These are phyloP conservation scores for Agonopterix heracliana DNA, from an alignment of 2,888 invertebrate species.

Conservation along the genomic window DNA sequence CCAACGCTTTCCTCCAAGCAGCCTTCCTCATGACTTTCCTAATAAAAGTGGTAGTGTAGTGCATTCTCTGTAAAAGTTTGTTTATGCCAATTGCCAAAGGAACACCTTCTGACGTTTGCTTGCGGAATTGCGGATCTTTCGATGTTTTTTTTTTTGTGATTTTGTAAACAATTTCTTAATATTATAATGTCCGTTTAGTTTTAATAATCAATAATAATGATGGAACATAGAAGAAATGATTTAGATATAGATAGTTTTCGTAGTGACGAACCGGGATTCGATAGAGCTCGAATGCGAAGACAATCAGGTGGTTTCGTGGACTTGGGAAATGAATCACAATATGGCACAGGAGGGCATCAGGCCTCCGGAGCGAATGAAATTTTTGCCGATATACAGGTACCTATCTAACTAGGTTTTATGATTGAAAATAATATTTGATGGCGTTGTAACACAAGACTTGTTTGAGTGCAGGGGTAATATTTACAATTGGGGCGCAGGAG, in stretches of 20 bases:
- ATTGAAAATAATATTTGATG: background rate
- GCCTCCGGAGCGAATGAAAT: constrained; percentile 92
- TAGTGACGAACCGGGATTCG: constrained; percentile 63
- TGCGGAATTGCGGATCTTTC: too few relatives aligned
- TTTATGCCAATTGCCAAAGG: too few relatives aligned
- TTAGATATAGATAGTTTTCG: constrained; percentile 63
- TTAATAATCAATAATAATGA: constrained; percentile 24
- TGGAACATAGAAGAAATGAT: constrained; percentile 59
- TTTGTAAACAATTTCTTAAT: background rate
- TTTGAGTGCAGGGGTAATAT: too few relatives aligned
- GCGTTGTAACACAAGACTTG: too few relatives aligned
- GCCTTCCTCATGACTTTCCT: too few relatives aligned
- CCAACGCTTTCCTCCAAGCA: too few relatives aligned
- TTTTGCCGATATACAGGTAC: constrained; percentile 92
- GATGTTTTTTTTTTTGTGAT: too few relatives aligned
- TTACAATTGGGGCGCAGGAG: too few relatives aligned
- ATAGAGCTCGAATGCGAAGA: constrained; percentile 73
- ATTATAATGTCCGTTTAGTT: background rate
- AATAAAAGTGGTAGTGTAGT: too few relatives aligned
- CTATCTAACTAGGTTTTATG: too few relatives aligned
- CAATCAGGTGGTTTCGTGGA: constrained; percentile 86
- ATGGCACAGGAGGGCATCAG: constrained; percentile 88
- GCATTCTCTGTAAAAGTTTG: too few relatives aligned
- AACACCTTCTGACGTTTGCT: too few relatives aligned
- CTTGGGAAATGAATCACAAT: constrained; percentile 83